Evolutionary conservation across 2,888 invertebrate species (phyloP).

Genomic region (Hesperia comma): DNA sequence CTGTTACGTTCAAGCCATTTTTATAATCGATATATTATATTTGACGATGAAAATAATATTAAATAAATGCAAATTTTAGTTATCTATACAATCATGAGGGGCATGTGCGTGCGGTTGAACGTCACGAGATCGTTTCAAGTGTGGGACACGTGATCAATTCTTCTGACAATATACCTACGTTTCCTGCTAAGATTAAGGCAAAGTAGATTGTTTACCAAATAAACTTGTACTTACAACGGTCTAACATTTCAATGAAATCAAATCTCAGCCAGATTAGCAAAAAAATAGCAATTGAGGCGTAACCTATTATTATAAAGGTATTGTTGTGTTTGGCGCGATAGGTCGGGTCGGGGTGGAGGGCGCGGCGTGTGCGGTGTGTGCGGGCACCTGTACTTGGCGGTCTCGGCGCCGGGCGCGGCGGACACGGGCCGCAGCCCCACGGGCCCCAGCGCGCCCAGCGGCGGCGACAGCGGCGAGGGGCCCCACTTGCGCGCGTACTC

Average conservation of each 20-base stretch:
- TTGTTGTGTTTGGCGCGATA: too few relatives aligned
- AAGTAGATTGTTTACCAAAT: too few relatives aligned
- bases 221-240: too few relatives aligned
- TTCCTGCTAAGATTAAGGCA: neutral
- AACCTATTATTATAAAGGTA: too few relatives aligned
- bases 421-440: conserved; percentile 86
- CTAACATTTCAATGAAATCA: too few relatives aligned
- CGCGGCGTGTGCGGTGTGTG: conserved; percentile 25
- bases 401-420: conserved; percentile 95
- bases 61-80: conserved; percentile 19
- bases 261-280: too few relatives aligned
- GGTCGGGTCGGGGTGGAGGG: neutral
- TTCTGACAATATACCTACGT: neutral
- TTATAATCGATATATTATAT: too few relatives aligned
- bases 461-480: conserved; percentile 87
- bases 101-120: neutral
- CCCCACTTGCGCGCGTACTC: conserved; percentile 85
- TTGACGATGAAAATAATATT: neutral
- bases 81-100: neutral
- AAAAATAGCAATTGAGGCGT: too few relatives aligned
- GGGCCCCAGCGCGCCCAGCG: conserved; percentile 86
- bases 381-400: conserved; percentile 87
- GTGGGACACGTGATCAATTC: neutral
- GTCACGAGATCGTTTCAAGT: neutral
- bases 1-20: too few relatives aligned